phyloP scores from a whole-genome alignment of 1,140 invertebrate genomes.

The Atta colombica region DNA sequence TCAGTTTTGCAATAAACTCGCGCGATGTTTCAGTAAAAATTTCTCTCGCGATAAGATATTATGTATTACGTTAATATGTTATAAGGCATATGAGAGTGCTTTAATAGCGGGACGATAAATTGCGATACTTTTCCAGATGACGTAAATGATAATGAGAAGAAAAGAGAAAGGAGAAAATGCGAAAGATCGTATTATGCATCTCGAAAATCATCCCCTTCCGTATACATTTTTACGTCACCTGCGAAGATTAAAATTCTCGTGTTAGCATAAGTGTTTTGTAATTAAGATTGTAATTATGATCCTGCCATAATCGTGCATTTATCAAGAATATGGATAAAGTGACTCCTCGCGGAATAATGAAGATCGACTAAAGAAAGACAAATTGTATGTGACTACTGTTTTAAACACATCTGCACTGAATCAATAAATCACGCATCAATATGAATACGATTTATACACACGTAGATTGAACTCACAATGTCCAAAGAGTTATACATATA shows the following conservation, averaged over 20 bases:
- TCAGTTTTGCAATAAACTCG: slow-evolving; percentile 17
- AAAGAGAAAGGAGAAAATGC: background rate
- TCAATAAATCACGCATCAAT: background rate
- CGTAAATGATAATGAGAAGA: background rate
- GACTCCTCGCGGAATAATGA: background rate
- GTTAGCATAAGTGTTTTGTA: background rate
- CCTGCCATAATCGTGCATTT: slow-evolving; percentile 17
- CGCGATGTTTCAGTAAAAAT: background rate
- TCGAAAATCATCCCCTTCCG: background rate
- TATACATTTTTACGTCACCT: background rate
- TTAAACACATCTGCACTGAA: background rate
- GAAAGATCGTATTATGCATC: background rate
- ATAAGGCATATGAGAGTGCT: background rate
- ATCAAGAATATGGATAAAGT: slow-evolving; percentile 4
- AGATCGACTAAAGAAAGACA: background rate
- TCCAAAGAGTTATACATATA: background rate
- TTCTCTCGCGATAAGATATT: background rate
- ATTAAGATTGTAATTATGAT: slow-evolving; percentile 20
- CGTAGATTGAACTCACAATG: background rate
- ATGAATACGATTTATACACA: background rate
- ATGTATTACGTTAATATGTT: background rate
- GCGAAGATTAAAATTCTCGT: slow-evolving; percentile 52
- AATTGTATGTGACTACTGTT: background rate
- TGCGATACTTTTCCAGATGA: slow-evolving; percentile 63
- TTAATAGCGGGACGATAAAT: background rate